These are phyloP conservation scores for Ondatra zibethicus DNA, from an alignment of 2,113 vertebrate genomes.

Conservation along the genomic window DNA sequence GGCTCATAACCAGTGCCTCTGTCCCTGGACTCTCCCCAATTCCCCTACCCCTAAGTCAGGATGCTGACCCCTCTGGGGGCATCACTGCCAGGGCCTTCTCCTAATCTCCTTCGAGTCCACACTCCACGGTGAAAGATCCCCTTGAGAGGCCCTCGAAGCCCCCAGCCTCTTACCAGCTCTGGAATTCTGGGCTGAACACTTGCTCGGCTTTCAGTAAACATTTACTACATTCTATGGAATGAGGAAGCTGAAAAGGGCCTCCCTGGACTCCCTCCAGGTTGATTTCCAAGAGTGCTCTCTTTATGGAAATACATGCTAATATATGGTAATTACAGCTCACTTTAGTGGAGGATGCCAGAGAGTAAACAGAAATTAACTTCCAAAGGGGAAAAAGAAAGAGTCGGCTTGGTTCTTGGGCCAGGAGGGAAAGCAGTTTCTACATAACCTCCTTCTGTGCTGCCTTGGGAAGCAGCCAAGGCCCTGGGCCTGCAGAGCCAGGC, in stretches of 20 bases:
- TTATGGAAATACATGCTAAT: constrained; percentile 42
- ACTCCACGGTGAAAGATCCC: not conserved
- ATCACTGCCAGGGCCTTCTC: not conserved
- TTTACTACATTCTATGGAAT: not conserved
- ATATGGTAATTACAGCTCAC: constrained; percentile 33
- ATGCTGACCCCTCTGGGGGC: not conserved
- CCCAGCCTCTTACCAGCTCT: not conserved
- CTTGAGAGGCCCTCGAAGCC: not conserved
- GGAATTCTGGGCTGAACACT: not conserved
- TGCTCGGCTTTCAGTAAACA: not conserved
- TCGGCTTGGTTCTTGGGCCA: not conserved
- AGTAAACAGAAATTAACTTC: constrained; percentile 40
- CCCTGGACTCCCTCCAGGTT: not conserved
- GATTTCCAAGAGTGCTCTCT: not conserved
- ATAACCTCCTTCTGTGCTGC: not conserved
- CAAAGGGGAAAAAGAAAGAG: not conserved
- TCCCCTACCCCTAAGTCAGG: not conserved
- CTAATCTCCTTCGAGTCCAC: not conserved
- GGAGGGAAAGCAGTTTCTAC: not conserved
- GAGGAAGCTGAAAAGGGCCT: not conserved
- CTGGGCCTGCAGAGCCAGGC: not conserved
- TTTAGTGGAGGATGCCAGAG: not conserved
- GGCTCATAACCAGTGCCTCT: not conserved
- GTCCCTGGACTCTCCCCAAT: not conserved
- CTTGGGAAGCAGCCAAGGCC: not conserved